These are phyloP conservation scores for Heliconius sara DNA, from an alignment of 2,888 invertebrate species.

Conservation along the genomic window DNA sequence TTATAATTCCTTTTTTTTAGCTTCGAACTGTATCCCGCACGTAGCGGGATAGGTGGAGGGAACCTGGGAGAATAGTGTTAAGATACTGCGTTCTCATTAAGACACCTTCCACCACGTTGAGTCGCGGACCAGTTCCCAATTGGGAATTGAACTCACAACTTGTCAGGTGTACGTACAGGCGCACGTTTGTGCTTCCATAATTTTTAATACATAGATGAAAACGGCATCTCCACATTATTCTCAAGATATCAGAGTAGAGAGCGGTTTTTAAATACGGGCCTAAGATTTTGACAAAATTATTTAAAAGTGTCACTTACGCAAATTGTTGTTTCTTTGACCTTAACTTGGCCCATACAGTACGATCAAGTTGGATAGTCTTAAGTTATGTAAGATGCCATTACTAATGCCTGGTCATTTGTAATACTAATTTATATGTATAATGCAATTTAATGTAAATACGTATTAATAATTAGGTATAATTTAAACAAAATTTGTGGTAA, in stretches of 20 bases:
- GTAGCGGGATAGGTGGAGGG: background rate
- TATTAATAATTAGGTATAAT: background rate
- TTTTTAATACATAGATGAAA: too few species aligned
- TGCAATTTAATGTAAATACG: too few species aligned
- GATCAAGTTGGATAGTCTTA: slow-evolving; percentile 1
- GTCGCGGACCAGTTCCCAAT: too few species aligned
- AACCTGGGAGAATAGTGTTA: background rate
- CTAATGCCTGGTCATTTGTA: slow-evolving; percentile 23
- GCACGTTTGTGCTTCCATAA: too few species aligned
- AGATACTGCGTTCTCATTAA: background rate
- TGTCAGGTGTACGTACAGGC: too few species aligned
- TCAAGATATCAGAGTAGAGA: too few species aligned
- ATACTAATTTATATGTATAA: background rate
- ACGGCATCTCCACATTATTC: too few species aligned
- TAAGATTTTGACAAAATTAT: background rate
- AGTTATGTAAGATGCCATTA: slow-evolving; percentile 21
- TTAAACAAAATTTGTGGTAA: background rate
- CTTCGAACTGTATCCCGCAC: background rate
- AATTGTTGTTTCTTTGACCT: background rate
- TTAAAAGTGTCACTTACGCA: background rate
- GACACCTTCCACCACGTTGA: too few species aligned
- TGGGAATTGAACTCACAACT: too few species aligned
- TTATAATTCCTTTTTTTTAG: background rate
- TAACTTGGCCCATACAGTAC: background rate
- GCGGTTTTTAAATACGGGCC: too few species aligned